Percentiles rank a stretch among this genome's conserved stretches.
Evolutionary conservation across 2,797 vertebrate species (phyloP).

Genomic region (Caiman crocodilus): DNA sequence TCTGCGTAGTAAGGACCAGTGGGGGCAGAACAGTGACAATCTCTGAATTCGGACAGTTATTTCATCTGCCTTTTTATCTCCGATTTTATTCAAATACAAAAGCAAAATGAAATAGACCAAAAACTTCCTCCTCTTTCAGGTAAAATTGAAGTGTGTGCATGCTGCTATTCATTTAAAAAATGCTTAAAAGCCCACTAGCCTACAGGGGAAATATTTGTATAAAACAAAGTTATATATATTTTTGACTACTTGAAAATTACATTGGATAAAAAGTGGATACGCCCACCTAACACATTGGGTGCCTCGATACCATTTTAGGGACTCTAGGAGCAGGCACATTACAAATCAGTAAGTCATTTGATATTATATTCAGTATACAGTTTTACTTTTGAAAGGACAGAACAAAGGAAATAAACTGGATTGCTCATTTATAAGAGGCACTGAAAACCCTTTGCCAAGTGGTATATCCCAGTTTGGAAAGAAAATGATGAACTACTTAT

Average conservation of each 20-base stretch:
- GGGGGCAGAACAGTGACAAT: neutral
- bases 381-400: neutral
- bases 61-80: neutral
- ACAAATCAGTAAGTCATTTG: neutral
- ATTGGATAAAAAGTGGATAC: neutral
- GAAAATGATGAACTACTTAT: neutral
- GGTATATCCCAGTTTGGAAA: neutral
- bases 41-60: neutral
- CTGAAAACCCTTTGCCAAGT: accelerated
- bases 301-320: neutral
- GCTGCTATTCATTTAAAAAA: neutral
- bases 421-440: neutral
- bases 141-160: neutral
- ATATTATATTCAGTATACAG: neutral
- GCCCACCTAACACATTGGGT: neutral
- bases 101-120: conserved; percentile 13
- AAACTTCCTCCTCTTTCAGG: neutral
- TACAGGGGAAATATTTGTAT: neutral
- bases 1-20: neutral
- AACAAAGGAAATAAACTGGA: neutral
- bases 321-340: neutral
- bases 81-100: neutral
- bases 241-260: neutral
- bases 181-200: neutral
- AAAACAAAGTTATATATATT: accelerated